Percentiles rank a stretch among this genome's conserved stretches.
These are phyloP conservation scores for Dermochelys coriacea DNA, from an alignment of 2,797 vertebrate genomes.

Conservation along the genomic window DNA sequence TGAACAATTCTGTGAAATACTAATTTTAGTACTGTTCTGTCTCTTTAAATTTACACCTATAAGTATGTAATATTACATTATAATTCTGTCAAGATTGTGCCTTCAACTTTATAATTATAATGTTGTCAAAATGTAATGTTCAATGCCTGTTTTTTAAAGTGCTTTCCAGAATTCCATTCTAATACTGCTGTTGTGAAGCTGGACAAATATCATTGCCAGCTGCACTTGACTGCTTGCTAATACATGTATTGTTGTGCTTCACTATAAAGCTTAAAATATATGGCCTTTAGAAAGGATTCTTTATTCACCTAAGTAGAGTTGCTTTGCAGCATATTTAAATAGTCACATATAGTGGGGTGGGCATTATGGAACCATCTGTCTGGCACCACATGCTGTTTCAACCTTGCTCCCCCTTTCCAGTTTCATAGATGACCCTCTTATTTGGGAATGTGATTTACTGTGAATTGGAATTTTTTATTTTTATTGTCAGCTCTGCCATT, in stretches of 20 bases:
- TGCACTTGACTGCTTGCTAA: accelerated
- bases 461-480: accelerated
- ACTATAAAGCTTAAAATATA: accelerated
- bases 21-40: constrained; percentile 43
- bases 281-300: accelerated
- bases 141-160: background rate
- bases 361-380: background rate
- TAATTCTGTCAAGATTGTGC: constrained; percentile 61
- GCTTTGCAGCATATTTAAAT: accelerated
- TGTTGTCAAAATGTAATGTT: constrained; percentile 63
- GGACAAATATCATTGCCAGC: background rate
- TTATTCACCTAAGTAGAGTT: no score
- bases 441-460: background rate
- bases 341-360: accelerated
- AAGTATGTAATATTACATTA: constrained; percentile 35
- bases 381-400: accelerated
- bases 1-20: constrained; percentile 46
- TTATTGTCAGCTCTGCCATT: background rate
- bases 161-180: background rate
- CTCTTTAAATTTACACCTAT: constrained; percentile 34
- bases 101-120: constrained; percentile 68
- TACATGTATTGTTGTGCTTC: accelerated
- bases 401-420: background rate
- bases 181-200: background rate
- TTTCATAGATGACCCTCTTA: background rate